These are phyloP conservation scores for Pardalotus punctatus DNA, from an alignment of 2,113 vertebrate genomes.

Conservation along the genomic window DNA sequence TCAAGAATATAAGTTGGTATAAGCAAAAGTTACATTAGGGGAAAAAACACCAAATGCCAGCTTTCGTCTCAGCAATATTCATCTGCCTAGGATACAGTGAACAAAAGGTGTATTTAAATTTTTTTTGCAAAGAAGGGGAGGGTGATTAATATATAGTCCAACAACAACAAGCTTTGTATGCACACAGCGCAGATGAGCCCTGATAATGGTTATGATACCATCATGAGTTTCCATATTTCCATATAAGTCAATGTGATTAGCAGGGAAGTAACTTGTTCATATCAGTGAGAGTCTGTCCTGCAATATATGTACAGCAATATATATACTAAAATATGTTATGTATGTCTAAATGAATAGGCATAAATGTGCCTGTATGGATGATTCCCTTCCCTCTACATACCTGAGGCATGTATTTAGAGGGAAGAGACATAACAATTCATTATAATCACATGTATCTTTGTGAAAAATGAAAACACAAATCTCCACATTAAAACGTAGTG, in stretches of 20 bases:
- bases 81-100: background rate
- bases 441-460: background rate
- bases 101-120: background rate
- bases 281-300: background rate
- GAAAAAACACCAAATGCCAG: accelerated
- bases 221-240: background rate
- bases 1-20: background rate
- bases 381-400: no score
- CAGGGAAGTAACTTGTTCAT: background rate
- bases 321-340: background rate
- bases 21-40: background rate
- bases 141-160: background rate
- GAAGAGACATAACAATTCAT: background rate
- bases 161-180: background rate
- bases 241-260: background rate
- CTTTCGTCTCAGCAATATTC: background rate
- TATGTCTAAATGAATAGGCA: background rate
- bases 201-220: background rate
- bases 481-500: background rate
- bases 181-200: background rate
- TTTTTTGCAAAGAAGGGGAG: accelerated
- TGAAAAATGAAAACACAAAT: background rate
- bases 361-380: background rate
- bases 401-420: background rate
- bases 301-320: background rate